Percentiles rank a stretch among this genome's conserved stretches.
Conservation (phyloP, 1,140 invertebrate species). For the Steinernema khuongi region DNA sequence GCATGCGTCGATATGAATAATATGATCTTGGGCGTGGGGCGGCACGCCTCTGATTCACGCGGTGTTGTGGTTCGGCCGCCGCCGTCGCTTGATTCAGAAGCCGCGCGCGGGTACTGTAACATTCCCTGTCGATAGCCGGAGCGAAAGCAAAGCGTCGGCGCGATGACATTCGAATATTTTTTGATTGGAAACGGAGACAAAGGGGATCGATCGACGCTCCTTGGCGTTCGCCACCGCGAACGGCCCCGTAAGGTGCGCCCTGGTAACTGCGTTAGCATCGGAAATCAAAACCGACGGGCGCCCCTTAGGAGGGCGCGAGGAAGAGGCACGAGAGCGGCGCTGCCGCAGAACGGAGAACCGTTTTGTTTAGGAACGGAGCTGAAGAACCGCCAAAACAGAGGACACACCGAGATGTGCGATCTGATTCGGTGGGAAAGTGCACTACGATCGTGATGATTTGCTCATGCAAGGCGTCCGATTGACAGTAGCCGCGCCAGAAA, state of each 20-base stretch:
- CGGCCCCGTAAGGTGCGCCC: background rate
- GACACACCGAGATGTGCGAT: background rate
- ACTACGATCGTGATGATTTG: too few relatives aligned
- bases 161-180: background rate
- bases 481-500: too few relatives aligned
- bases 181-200: background rate
- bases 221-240: background rate
- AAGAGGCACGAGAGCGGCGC: background rate
- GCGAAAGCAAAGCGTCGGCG: background rate
- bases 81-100: slow-evolving; percentile 1
- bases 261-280: background rate
- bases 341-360: background rate
- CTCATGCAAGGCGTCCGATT: too few relatives aligned
- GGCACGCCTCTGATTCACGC: slow-evolving; percentile 14
- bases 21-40: background rate
- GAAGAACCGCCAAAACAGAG: slow-evolving; percentile 1
- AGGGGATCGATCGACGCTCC: background rate
- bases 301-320: background rate
- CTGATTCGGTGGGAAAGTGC: background rate
- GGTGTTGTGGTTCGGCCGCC: background rate
- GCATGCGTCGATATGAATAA: slow-evolving; percentile 14
- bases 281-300: slow-evolving; percentile 1
- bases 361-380: background rate
- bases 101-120: slow-evolving; percentile 1
- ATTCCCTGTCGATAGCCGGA: background rate